phyloP scores from a whole-genome alignment of 2,888 invertebrate species.

The Pachycephus smyrnensis region DNA sequence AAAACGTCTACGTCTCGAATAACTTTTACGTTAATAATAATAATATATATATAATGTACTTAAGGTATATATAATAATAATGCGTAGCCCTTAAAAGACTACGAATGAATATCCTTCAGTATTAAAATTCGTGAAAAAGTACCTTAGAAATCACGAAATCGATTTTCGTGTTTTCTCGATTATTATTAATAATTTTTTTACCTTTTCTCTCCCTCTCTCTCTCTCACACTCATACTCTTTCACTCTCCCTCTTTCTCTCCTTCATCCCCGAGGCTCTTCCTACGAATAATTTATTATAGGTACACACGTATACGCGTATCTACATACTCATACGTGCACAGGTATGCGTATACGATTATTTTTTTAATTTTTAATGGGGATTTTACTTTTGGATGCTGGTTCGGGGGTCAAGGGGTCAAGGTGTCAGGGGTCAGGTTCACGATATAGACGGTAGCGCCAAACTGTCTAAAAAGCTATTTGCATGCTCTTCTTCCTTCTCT shows the following conservation, averaged over 20 bases:
- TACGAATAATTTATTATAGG: not conserved
- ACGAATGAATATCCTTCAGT: slow-evolving; percentile 17
- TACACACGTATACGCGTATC: not conserved
- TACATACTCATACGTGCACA: too few relatives aligned
- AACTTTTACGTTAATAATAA: slow-evolving; percentile 23
- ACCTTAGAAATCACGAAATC: slow-evolving; percentile 23
- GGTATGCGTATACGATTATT: too few relatives aligned
- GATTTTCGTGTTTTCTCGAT: slow-evolving; percentile 13
- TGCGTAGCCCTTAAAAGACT: slow-evolving; percentile 1
- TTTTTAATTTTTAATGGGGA: too few relatives aligned
- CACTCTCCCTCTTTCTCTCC: not conserved
- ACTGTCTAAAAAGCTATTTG: slow-evolving; percentile 1
- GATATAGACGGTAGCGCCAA: too few relatives aligned
- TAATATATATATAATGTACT: slow-evolving; percentile 20
- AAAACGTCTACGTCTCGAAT: slow-evolving; percentile 24
- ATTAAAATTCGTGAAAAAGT: slow-evolving; percentile 46
- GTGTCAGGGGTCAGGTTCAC: too few relatives aligned
- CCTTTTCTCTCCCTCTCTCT: slow-evolving; percentile 8
- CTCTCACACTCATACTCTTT: slow-evolving; percentile 1
- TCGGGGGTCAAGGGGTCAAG: too few relatives aligned
- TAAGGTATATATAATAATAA: slow-evolving; percentile 7
- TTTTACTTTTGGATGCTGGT: too few relatives aligned
- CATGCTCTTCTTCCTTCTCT: not conserved
- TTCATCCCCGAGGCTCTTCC: not conserved
- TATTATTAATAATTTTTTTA: slow-evolving; percentile 9